Evolutionary conservation across 1,140 invertebrate species (phyloP).

Genomic region (Caenorhabditis remanei): DNA sequence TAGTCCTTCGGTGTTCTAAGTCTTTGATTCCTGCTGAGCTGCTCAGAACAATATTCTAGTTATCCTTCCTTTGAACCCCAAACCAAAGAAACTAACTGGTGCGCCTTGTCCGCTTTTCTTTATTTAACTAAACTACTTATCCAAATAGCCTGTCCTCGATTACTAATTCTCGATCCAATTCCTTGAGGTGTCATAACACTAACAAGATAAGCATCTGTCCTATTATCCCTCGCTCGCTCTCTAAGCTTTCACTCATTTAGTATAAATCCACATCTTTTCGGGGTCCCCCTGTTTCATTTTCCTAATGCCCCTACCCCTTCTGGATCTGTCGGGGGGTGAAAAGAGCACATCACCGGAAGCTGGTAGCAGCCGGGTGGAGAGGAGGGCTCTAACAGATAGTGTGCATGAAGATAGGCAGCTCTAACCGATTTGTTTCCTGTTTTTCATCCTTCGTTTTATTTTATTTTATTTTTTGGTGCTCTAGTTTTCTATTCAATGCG

Average conservation of each 20-base stretch:
- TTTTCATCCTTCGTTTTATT: neutral
- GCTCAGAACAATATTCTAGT: too few relatives aligned
- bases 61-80: too few relatives aligned
- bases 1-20: too few relatives aligned
- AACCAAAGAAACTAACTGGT: too few relatives aligned
- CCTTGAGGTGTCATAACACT: slow-evolving; percentile 55
- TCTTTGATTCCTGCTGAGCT: too few relatives aligned
- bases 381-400: too few relatives aligned
- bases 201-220: slow-evolving; percentile 50
- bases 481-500: too few relatives aligned
- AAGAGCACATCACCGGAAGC: slow-evolving; percentile 48
- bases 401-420: too few relatives aligned
- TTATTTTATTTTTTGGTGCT: too few relatives aligned
- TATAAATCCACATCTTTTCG: slow-evolving; percentile 19
- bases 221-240: neutral
- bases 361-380: neutral
- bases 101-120: too few relatives aligned
- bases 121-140: neutral
- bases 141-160: neutral
- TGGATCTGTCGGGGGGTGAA: neutral
- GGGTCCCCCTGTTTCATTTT: slow-evolving; percentile 24
- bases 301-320: slow-evolving; percentile 4
- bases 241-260: neutral
- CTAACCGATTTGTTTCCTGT: slow-evolving; percentile 31
- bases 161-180: neutral